phyloP scores from a whole-genome alignment of 2,797 vertebrate species.

The Xerus rutilus region DNA sequence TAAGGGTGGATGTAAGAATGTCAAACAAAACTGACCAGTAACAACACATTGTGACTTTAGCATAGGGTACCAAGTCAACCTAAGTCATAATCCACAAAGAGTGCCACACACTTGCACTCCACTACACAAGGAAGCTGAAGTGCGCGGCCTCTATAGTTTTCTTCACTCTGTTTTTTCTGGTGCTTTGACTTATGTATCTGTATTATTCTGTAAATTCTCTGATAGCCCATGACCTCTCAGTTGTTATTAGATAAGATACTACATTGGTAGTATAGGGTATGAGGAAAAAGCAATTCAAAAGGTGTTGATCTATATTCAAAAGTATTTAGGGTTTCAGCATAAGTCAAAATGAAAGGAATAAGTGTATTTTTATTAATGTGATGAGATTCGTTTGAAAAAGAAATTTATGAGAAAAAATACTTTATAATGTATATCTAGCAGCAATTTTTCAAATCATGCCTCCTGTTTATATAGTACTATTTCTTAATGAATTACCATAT shows the following conservation, averaged over 20 bases:
- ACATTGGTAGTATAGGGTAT: not conserved
- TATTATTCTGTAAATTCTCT: not conserved
- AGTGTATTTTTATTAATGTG: constrained; percentile 3
- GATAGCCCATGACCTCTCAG: not conserved
- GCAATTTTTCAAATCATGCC: not conserved
- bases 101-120: accelerated
- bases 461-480: not conserved
- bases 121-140: accelerated
- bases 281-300: not conserved
- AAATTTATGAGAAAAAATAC: not conserved
- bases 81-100: no score
- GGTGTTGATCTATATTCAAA: not conserved
- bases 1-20: not conserved
- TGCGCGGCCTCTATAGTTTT: not conserved
- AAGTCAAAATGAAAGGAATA: constrained; percentile 11
- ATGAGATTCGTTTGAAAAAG: constrained; percentile 12
- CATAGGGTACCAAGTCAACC: not conserved
- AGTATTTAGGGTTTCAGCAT: not conserved
- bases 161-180: not conserved
- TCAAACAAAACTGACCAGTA: not conserved
- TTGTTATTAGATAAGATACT: not conserved
- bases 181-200: not conserved
- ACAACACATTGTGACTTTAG: not conserved
- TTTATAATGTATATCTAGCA: not conserved
- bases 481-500: not conserved